Percentiles rank a stretch among this genome's conserved stretches.
phyloP scores from a whole-genome alignment of 2,797 vertebrate genomes.

The Pristis pectinata region DNA sequence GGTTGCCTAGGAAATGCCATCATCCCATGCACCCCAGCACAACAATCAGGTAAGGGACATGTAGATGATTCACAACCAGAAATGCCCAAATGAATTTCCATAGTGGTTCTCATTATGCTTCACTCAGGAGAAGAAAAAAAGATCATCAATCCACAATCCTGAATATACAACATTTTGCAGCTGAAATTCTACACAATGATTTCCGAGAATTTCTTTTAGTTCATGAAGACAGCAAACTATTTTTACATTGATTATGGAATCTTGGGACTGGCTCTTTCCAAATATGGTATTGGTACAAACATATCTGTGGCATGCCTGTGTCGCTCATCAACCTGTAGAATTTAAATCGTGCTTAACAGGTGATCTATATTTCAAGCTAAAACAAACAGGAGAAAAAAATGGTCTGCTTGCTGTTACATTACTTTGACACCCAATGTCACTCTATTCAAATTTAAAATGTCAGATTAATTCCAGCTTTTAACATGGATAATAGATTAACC shows the following conservation, averaged over 20 bases:
- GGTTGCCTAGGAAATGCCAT: too few species aligned
- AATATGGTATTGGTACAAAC: background rate
- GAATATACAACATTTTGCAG: too few species aligned
- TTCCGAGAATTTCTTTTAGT: background rate
- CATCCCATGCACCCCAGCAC: too few species aligned
- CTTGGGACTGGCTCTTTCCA: too few species aligned
- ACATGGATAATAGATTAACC: background rate
- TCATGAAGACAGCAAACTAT: background rate
- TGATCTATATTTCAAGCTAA: background rate
- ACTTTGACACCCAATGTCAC: background rate
- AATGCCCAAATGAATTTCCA: too few species aligned
- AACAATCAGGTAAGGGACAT: too few species aligned
- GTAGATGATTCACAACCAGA: too few species aligned
- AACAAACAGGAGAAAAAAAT: background rate
- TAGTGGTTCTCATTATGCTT: too few species aligned
- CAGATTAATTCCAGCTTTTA: background rate
- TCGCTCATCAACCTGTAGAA: too few species aligned
- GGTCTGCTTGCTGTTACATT: background rate
- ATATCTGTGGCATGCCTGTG: background rate
- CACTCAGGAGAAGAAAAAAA: too few species aligned
- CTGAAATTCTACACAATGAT: background rate
- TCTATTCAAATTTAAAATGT: background rate
- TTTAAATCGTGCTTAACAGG: background rate
- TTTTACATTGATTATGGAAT: background rate
- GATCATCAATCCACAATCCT: too few species aligned